Conservation (phyloP, 2,888 invertebrate genomes). For the Trichacis sp. region DNA sequence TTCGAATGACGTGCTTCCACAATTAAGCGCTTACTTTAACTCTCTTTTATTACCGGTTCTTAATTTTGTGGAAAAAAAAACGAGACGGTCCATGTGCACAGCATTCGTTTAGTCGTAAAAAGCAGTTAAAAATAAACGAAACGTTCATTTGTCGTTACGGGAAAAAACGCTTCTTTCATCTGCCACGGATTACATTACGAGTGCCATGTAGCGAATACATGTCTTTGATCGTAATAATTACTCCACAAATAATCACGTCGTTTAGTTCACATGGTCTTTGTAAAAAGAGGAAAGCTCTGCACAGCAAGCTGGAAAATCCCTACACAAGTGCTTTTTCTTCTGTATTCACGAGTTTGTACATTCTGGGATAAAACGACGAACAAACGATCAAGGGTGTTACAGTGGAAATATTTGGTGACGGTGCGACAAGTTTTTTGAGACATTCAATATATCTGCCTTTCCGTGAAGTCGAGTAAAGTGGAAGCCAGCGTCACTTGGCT, state of each 20-base stretch:
- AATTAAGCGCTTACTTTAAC: conserved; percentile 44
- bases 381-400: conserved; percentile 53
- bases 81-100: conserved; percentile 29
- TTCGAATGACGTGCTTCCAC: conserved; percentile 39
- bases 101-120: too few relatives aligned
- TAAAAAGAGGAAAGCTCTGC: not conserved
- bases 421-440: conserved; percentile 63
- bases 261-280: too few relatives aligned
- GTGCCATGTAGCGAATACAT: too few relatives aligned
- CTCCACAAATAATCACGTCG: too few relatives aligned
- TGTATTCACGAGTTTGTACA: conserved; percentile 15
- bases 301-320: not conserved
- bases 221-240: too few relatives aligned
- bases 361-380: conserved; percentile 14
- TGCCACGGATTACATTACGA: too few relatives aligned
- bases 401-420: conserved; percentile 33
- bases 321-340: not conserved
- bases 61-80: conserved; percentile 41
- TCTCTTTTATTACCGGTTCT: conserved; percentile 42
- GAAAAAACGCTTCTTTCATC: too few relatives aligned
- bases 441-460: conserved; percentile 59
- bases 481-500: conserved; percentile 60
- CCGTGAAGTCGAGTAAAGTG: conserved; percentile 58
- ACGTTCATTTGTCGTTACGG: too few relatives aligned
- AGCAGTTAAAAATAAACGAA: too few relatives aligned